Conservation (phyloP, 2,888 invertebrate genomes). For the Andrena minutula region DNA sequence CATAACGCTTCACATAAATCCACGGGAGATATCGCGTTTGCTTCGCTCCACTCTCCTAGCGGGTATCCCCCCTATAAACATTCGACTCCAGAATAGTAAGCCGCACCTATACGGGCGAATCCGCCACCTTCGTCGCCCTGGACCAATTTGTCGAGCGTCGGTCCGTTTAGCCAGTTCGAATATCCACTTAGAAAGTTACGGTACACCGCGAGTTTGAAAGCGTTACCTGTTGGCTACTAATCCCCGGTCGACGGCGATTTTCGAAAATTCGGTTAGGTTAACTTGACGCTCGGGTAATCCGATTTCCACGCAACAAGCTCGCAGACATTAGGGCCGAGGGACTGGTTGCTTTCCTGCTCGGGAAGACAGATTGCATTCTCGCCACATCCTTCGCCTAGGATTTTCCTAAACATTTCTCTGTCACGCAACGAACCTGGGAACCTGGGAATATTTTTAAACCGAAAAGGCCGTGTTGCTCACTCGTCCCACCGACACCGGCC, state of each 20-base stretch:
- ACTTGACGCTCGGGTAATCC: constrained; percentile 10
- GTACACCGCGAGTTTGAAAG: background rate
- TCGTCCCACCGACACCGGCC: constrained; percentile 1
- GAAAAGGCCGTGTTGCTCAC: background rate
- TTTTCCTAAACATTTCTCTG: background rate
- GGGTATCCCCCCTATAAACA: constrained; percentile 75
- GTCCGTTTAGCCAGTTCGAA: constrained; percentile 33
- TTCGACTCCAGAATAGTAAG: constrained; percentile 44
- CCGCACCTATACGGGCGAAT: constrained; percentile 13
- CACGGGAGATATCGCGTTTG: constrained; percentile 78
- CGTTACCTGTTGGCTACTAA: constrained; percentile 3
- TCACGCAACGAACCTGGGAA: too few relatives aligned
- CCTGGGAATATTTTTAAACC: background rate
- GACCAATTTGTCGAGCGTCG: constrained; percentile 33
- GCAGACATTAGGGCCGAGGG: background rate
- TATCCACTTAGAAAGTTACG: constrained; percentile 63
- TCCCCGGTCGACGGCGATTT: constrained; percentile 23
- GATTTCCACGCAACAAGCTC: constrained; percentile 4
- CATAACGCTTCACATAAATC: constrained; percentile 80
- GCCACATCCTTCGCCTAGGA: too few relatives aligned
- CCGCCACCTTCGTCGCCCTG: constrained; percentile 35
- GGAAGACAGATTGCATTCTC: background rate
- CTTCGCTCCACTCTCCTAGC: constrained; percentile 67
- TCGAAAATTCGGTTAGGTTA: constrained; percentile 36
- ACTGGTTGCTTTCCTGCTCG: background rate